phyloP scores from a whole-genome alignment of 2,797 vertebrate species.

The Momotus momota region DNA sequence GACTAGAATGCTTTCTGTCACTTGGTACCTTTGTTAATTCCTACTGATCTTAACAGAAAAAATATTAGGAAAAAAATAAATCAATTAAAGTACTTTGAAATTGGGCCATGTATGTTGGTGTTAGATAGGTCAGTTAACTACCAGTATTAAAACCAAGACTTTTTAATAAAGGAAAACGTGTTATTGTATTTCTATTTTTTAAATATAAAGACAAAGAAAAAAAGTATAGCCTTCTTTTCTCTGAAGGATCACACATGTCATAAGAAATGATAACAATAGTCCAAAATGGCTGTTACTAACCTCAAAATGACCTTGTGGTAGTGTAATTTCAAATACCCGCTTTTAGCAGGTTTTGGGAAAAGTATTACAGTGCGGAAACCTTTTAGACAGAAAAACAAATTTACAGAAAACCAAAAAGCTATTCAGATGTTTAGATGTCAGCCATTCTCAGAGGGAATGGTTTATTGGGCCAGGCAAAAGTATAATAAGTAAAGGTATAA shows the following conservation, averaged over 20 bases:
- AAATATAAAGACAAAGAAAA: neutral
- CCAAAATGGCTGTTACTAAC: neutral
- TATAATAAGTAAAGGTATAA: neutral
- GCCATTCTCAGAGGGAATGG: neutral
- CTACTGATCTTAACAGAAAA: neutral
- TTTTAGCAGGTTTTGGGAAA: constrained; percentile 10
- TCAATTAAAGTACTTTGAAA: neutral
- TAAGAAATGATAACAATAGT: neutral
- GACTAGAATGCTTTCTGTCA: neutral
- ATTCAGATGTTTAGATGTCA: constrained; percentile 1
- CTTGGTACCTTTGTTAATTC: neutral
- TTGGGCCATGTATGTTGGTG: neutral
- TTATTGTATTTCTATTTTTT: neutral
- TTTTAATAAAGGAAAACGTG: neutral
- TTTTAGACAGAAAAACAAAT: constrained; percentile 27
- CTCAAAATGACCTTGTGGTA: neutral
- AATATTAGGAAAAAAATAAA: neutral
- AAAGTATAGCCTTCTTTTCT: neutral
- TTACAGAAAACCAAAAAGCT: neutral
- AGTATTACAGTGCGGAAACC: neutral
- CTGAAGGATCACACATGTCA: neutral
- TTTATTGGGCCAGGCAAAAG: neutral
- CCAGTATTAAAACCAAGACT: neutral
- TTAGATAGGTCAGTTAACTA: neutral
- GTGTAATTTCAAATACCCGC: neutral